A percentile compares a stretch with the other conserved stretches of the same genome.
These are phyloP conservation scores for Physocephala rufipes DNA, from an alignment of 2,888 invertebrate species.

Conservation along the genomic window DNA sequence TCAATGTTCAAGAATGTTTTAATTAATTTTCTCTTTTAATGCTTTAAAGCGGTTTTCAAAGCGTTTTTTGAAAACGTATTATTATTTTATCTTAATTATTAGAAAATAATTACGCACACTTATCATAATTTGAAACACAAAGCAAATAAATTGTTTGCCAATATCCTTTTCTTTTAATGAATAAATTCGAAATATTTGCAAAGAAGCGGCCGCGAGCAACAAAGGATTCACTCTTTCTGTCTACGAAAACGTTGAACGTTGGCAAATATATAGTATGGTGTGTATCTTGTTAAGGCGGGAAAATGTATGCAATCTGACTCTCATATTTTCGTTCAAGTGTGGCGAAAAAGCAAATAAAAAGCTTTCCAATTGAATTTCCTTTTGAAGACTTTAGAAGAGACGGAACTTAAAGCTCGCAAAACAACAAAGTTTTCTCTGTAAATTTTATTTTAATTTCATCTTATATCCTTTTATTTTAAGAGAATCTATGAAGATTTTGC, in stretches of 20 bases:
- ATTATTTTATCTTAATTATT: neutral
- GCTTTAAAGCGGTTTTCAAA: neutral
- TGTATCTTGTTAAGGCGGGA: slow-evolving; percentile 32
- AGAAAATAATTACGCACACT: neutral
- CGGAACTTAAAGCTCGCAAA: too few species aligned
- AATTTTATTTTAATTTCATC: too few species aligned
- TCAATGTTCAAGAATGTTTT: too few species aligned
- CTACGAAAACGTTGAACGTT: slow-evolving; percentile 8
- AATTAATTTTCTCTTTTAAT: neutral
- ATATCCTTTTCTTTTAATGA: neutral
- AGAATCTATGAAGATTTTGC: slow-evolving; percentile 36
- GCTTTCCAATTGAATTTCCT: slow-evolving; percentile 1
- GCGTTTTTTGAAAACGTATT: neutral
- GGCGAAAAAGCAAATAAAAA: too few species aligned
- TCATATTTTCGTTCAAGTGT: too few species aligned
- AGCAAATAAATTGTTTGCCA: slow-evolving; percentile 11
- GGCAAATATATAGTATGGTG: slow-evolving; percentile 13
- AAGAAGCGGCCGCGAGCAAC: slow-evolving; percentile 49
- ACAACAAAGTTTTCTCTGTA: slow-evolving; percentile 38
- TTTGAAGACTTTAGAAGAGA: neutral
- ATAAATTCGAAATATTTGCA: slow-evolving; percentile 31
- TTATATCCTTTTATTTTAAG: too few species aligned
- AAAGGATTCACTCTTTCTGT: slow-evolving; percentile 63
- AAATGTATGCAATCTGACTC: slow-evolving; percentile 21
- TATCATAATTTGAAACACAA: neutral